Conservation (phyloP, 2,113 vertebrate species). For the Miniopterus natalensis region DNA sequence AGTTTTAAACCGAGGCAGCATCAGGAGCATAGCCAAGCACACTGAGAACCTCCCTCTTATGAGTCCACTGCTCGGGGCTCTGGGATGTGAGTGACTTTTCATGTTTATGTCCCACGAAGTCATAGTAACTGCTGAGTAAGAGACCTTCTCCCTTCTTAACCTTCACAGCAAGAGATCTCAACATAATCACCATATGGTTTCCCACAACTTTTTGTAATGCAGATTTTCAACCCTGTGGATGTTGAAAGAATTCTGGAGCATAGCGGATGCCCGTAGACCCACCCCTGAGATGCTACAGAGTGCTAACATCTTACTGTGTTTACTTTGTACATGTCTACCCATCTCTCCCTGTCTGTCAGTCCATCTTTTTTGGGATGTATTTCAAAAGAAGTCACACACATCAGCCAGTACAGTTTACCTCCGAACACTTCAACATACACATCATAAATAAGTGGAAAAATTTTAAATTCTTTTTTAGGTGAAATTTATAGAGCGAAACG, state of each 20-base stretch:
- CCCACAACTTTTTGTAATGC: background rate
- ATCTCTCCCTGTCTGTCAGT: background rate
- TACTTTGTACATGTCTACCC: background rate
- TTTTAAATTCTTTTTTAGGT: background rate
- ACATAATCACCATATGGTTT: background rate
- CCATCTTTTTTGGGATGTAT: background rate
- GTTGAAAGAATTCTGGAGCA: background rate
- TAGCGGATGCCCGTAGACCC: fast-evolving
- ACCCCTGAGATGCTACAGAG: too few species aligned
- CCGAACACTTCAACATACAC: background rate
- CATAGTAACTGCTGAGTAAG: background rate
- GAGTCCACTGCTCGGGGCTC: fast-evolving
- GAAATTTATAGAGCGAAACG: background rate
- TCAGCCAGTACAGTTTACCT: fast-evolving
- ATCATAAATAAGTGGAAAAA: background rate
- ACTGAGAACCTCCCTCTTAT: fast-evolving
- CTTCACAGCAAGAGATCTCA: background rate
- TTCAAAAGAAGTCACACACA: background rate
- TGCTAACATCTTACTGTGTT: too few species aligned
- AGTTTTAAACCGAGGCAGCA: background rate
- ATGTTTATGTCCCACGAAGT: background rate
- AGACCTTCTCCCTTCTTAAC: background rate
- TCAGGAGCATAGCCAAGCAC: background rate
- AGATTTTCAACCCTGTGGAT: background rate
- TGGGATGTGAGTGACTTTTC: background rate